Evolutionary conservation across 2,113 vertebrate species (phyloP), one percentile per base, ranked within the genome.

Genomic region (Cryptotis parvus): DNA sequence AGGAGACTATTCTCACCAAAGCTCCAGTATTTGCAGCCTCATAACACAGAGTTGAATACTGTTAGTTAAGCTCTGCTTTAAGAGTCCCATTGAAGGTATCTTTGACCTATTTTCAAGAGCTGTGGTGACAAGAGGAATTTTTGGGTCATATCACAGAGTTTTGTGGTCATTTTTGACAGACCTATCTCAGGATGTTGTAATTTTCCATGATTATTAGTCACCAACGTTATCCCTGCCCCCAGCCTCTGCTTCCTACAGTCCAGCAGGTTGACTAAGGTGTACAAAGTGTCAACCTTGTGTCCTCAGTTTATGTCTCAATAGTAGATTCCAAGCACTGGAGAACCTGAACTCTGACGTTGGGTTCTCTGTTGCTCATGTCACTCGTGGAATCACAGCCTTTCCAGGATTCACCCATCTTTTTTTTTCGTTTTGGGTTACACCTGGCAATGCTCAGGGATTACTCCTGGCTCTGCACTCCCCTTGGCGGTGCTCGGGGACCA

Each of bases 141-240:
- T 95, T n/a, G 92, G 91, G 96, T 84, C 91, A 95, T 95, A 96
- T 97, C 96, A 97, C 96, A 96, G 96, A 96, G 93, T 87, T 95
- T 93, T 96, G 96, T 93, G 96, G 96, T 91, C 66, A 96, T 84
- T 84, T 95, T 91, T 90, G 87, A 80, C 91, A 94, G 81, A 95
- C 80, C 78, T 43, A 76, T 70, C 91, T 96, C 96, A 97, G 96
- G 93, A 96, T 96, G 92, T 92, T 91, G 93, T 94, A 72, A 96
- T 97, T 96, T 97, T 97, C 96, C 96, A 96, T 69, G 11, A 94
- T 95, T 94, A 74, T 96, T 95, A 95, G 94, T 97, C 96, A 97
- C n/a, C 63, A 75, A 69, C 78, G 22, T 52, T 65, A 92, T 94
- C 76, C 84, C 79, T 91, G 61, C 63, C 90, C 83, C 89, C 65